These are phyloP conservation scores for Agelaius tricolor DNA, from an alignment of 2,113 vertebrate genomes.

Conservation along the genomic window DNA sequence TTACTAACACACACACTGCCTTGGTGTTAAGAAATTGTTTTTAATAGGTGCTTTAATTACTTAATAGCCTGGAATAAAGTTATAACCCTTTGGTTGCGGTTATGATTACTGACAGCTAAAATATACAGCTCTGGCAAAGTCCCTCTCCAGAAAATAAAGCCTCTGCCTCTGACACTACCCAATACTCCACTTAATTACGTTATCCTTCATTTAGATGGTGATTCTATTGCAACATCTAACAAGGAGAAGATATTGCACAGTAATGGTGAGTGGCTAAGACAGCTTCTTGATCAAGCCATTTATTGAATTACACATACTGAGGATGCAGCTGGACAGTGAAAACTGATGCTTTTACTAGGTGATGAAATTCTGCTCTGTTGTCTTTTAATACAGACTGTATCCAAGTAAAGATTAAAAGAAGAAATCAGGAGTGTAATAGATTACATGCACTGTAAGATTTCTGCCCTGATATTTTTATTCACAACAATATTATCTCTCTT, in stretches of 20 bases:
- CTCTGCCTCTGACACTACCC: neutral
- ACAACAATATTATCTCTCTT: neutral
- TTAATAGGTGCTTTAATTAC: slow-evolving; percentile 7
- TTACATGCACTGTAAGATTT: neutral
- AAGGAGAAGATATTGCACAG: slow-evolving; percentile 19
- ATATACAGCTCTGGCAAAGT: neutral
- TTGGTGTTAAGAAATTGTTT: neutral
- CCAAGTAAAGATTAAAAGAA: slow-evolving; percentile 14
- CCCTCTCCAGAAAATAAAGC: neutral
- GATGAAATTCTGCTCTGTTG: slow-evolving; percentile 15
- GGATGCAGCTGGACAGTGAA: neutral
- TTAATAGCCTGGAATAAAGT: neutral
- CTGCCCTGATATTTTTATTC: slow-evolving; percentile 5
- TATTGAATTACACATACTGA: slow-evolving; percentile 17
- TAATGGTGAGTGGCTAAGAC: slow-evolving; percentile 17
- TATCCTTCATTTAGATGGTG: slow-evolving; percentile 24
- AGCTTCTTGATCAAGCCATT: slow-evolving; percentile 36
- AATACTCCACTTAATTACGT: slow-evolving; percentile 30
- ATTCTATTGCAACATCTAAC: slow-evolving; percentile 31
- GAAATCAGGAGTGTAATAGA: neutral
- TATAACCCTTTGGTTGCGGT: neutral
- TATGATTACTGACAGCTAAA: neutral
- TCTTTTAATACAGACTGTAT: neutral
- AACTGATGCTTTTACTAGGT: slow-evolving; percentile 20
- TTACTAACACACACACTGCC: neutral